Conservation (phyloP, 2,797 vertebrate genomes). For the Anolis apletophallus region DNA sequence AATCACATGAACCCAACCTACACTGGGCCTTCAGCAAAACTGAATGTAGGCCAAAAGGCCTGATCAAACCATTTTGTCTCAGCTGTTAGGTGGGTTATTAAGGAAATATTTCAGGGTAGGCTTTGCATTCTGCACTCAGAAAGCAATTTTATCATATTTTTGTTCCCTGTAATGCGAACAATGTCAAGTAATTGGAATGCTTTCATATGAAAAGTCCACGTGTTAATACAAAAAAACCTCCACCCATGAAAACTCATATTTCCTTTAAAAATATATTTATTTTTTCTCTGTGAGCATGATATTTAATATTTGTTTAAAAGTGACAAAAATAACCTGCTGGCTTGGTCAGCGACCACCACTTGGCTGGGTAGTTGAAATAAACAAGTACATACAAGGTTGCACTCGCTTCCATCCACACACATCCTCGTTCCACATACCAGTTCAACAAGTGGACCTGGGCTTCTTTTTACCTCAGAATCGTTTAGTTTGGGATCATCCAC, state of each 20-base stretch:
- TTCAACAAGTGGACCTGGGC: neutral
- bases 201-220: neutral
- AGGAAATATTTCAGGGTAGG: neutral
- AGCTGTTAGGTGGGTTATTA: no score
- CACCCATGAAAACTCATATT: neutral
- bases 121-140: neutral
- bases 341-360: neutral
- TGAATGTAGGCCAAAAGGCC: neutral
- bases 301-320: neutral
- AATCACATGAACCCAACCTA: neutral
- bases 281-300: neutral
- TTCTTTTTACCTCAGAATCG: conserved; percentile 90
- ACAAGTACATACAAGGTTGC: neutral
- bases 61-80: neutral
- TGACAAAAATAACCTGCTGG: neutral
- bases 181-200: no score
- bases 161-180: neutral
- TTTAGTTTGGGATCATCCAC: conserved; percentile 95
- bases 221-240: neutral
- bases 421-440: neutral
- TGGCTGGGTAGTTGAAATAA: neutral
- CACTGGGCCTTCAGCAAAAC: neutral
- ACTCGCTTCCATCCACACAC: neutral
- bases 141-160: neutral
- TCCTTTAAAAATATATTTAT: neutral